Base-by-base conservation (phyloP, 2,888 invertebrate genomes). In the Dione vanillae region DNA sequence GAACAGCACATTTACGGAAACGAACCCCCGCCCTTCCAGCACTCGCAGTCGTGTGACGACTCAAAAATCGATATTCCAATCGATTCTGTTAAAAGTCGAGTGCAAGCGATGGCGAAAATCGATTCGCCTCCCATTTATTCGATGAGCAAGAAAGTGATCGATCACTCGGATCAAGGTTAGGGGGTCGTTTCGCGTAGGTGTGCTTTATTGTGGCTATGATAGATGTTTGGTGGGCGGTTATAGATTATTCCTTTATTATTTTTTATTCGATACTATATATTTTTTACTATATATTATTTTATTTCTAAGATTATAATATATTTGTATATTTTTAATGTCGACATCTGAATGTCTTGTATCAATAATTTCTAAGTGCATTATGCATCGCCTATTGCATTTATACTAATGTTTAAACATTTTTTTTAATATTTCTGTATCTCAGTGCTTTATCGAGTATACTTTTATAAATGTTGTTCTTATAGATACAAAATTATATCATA, bases 1-100 rank as follows among this genome's bases (percentile, higher is more conserved):
- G 91, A 91, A 0, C 89, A 91, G 70, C 93, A 91, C 68, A 88
- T 93, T 19, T 94, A 94, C 75, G 92, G 93, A 47, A 93, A 93
- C 81, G 91, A 93, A 49, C 81, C 81, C 65, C 76, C 80, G 11
- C 78, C 86, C 35, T 83, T 87, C 69, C 84, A 85, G 73, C 84
- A 84, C 51, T 87, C 86, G 5, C 83, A 85, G 1, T 85, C 82
- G 1, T 82, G 79, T 19, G 93, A 92, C 69, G 92, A 90, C 54
- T 79, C 85, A 0, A 91, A 90, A 80, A 83, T 91, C 68, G 90
- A 92, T 68, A 82, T 85, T 0, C 90, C 90, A 0, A 81, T 90
- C 76, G 92, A 92, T 51, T 91, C 92, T 0, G 92, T 92, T n/a
- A 91, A 90, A 65, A 89, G 86, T 75, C 81, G 92, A 27, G 87